Conservation (phyloP, 1,140 invertebrate species). For the Idris sp. region DNA sequence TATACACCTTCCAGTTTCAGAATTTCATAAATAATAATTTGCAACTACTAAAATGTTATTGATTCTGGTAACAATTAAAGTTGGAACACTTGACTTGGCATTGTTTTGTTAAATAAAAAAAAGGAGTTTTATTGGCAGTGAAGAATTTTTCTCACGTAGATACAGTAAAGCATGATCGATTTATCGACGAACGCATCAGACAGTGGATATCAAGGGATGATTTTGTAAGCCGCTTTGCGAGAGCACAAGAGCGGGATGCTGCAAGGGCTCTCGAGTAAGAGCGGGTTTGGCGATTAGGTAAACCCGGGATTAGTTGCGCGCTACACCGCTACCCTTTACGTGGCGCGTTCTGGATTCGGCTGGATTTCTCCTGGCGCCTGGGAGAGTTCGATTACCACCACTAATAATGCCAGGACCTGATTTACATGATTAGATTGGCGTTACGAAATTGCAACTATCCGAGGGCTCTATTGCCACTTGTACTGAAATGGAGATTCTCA, state of each 20-base stretch:
- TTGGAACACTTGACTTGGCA: no score
- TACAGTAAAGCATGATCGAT: conserved; percentile 49
- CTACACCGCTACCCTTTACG: conserved; percentile 63
- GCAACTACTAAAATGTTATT: no score
- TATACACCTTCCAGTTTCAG: conserved; percentile 42
- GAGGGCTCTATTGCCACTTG: conserved; percentile 59
- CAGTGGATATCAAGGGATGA: conserved; percentile 64
- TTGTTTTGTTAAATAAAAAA: no score
- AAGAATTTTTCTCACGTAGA: conserved; percentile 43
- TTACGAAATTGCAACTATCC: conserved; percentile 77
- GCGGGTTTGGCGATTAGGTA: conserved; percentile 77
- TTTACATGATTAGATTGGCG: conserved; percentile 79
- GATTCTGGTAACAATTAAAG: conserved; percentile 26
- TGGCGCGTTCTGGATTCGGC: conserved; percentile 60
- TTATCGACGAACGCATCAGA: conserved; percentile 61
- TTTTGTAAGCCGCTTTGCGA: conserved; percentile 77
- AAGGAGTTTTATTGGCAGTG: no score
- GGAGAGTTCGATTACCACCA: conserved; percentile 73
- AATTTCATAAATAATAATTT: conserved; percentile 44
- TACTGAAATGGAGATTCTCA: conserved; percentile 62
- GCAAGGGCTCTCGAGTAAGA: conserved; percentile 57
- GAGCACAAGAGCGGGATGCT: conserved; percentile 71
- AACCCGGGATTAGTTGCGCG: conserved; percentile 77
- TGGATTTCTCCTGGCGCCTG: conserved; percentile 56
- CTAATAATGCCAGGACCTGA: conserved; percentile 77